phyloP scores from a whole-genome alignment of 2,888 invertebrate species.

The Tenthredo scrophulariae region DNA sequence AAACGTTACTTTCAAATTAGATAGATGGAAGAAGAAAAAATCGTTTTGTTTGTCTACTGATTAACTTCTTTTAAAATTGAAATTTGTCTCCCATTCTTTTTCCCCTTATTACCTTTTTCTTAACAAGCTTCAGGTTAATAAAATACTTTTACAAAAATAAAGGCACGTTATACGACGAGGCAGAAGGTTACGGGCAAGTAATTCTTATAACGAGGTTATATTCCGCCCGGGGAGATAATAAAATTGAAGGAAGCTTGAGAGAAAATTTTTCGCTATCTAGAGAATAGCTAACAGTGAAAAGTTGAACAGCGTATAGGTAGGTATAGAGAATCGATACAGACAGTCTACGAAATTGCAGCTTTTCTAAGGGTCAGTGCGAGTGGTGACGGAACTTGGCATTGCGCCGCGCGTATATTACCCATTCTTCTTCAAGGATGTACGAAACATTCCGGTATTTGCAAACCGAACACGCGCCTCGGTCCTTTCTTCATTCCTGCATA shows the following conservation, averaged over 20 bases:
- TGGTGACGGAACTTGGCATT: constrained; percentile 75
- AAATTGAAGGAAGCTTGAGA: constrained; percentile 2
- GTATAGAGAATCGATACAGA: constrained; percentile 37
- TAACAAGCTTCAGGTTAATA: constrained; percentile 1
- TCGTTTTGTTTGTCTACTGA: background rate
- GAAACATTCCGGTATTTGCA: constrained; percentile 71
- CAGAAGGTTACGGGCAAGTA: constrained; percentile 12
- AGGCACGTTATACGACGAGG: constrained; percentile 15
- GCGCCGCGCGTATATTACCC: constrained; percentile 72
- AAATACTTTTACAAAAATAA: constrained; percentile 17
- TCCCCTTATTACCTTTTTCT: background rate
- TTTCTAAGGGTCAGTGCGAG: constrained; percentile 66
- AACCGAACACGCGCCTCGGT: constrained; percentile 71
- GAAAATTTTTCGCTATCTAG: background rate
- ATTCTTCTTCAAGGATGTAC: constrained; percentile 73
- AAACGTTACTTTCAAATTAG: background rate
- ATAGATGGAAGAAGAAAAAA: background rate
- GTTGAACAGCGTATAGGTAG: background rate
- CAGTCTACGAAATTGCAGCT: constrained; percentile 72
- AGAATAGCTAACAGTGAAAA: constrained; percentile 19
- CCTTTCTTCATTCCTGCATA: constrained; percentile 69
- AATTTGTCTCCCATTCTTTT: background rate
- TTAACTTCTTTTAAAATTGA: background rate
- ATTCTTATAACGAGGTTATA: constrained; percentile 42
- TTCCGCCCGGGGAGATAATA: constrained; percentile 20